Evolutionary conservation across 2,888 invertebrate species (phyloP).

Genomic region (Colletes collaris): DNA sequence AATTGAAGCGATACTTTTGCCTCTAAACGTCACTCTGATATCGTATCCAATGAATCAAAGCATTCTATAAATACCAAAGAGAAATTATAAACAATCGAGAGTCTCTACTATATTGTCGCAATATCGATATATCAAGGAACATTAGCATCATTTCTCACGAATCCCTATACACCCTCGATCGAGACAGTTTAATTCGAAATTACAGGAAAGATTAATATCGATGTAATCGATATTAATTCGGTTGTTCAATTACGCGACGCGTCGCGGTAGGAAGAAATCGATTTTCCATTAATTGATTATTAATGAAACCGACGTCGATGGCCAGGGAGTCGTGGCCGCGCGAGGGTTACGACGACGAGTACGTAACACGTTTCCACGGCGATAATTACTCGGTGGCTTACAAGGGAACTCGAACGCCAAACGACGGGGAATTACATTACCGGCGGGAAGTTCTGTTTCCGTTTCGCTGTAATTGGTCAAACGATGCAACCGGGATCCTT

Average conservation of each 20-base stretch:
- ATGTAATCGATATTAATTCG: constrained; percentile 13
- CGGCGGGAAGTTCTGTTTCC: constrained; percentile 53
- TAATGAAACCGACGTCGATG: constrained; percentile 44
- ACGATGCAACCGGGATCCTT: constrained; percentile 51
- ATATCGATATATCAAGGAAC: no score
- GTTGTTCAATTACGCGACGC: not conserved
- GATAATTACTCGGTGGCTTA: constrained; percentile 59
- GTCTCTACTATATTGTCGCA: no score
- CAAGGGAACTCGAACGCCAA: constrained; percentile 56
- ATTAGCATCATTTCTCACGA: no score
- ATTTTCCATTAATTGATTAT: constrained; percentile 49
- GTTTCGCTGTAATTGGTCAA: constrained; percentile 64
- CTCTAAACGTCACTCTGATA: no score
- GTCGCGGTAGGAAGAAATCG: constrained; percentile 31
- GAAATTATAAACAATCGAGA: no score
- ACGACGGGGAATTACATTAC: constrained; percentile 59
- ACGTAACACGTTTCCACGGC: constrained; percentile 40
- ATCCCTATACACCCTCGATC: not conserved
- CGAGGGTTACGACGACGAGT: constrained; percentile 40
- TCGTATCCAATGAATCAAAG: no score
- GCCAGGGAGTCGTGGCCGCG: not conserved
- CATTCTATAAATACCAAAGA: no score
- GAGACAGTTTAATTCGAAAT: not conserved
- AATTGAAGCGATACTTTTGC: no score
- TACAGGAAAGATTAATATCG: not conserved